Evolutionary conservation across 2,888 invertebrate genomes (phyloP), one percentile per base, ranked within the genome.

Genomic region (Andrena minutula): DNA sequence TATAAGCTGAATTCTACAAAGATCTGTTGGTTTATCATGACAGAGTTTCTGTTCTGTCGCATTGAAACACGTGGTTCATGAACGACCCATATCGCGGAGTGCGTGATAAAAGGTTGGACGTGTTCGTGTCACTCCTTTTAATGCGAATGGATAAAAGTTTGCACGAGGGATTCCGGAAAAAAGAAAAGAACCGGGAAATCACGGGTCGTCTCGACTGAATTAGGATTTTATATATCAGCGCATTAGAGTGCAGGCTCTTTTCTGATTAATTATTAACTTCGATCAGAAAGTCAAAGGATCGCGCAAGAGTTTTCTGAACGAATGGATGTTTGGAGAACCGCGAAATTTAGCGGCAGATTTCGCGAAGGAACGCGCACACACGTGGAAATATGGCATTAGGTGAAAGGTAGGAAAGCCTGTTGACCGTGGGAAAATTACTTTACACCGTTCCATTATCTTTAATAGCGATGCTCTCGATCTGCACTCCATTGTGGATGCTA

Each of bases 41-140:
- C 28, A 16, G 58, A 6, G 28, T 28, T 28, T 7, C 49, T 61
- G 49, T n/a, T 75, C 56, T 56, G 53, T n/a, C 8, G 51, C 60
- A 60, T 60, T 60, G 66, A 51, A 53, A 51, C 90, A 84, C 89
- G 90, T 83, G 81, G 85, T 86, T 84, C 88, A 85, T 87, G 87
- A 89, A 41, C 41, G 41, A 41, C 41, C 41, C 41, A 41, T 89
- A 89, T 82, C 85, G 79, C 51, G 10, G 76, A 78, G 76, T 77
- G 75, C 90, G 90, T 90, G 89, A 89, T 89, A 83, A 88, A 89
- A 91, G 90, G 85, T 88, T 88, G 72, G 84, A 82, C 79, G 84
- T 86, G 86, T 66, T 61, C 82, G 82, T 69, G 88, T 87, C 84
- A 79, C 84, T 81, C 41, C 41, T 84, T 73, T 86, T 84, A 76